Base-by-base conservation (phyloP, 2,888 invertebrate genomes). In the Orthosia incerta region DNA sequence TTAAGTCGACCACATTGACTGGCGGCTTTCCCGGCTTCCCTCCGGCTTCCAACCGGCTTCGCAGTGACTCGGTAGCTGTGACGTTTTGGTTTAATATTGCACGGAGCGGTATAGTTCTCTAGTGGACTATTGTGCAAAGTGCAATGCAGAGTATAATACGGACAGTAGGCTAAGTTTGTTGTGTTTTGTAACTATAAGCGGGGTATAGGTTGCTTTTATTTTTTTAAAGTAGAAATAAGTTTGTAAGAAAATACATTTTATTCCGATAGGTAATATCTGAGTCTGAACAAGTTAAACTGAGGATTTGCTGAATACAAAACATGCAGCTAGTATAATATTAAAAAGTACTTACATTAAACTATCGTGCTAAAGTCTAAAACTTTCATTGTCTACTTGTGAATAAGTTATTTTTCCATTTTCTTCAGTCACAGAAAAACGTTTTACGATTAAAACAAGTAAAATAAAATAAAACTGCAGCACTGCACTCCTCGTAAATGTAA, bases 1-100 rank as follows among this genome's bases (percentile, higher is more conserved):
- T 81, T 83, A 81, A 83, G 59, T 74, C 69, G 63, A 67, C 70
- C 55, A 61, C 70, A 74, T 74, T 70, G 74, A 70, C 66, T 56
- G 53, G 63, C 61, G 26, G 73, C 57, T 61, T 67, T 26, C 59
- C 59, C 67, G 65, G 61, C 61, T 61, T 75, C 51, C 57, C 20
- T 20, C 55, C 50, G 62, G 60, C 56, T 57, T 18, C 56, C 46
- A 31, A 26, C 31, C 23, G 59, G 63, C 63, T 57, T 53, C 31
- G 20, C 46, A 23, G n/a, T 31, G 57, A 57, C 53, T 31, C 16
- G 3, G 62, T 57, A 16, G 16, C 53, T 13, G 60, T 46, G 60
- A 50, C 53, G 62, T 46, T 71, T 64, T n/a, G 85, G 75, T 76
- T 80, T 74, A 80, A 80, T 86, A 85, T 80, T 71, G 75, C 75